Base-by-base conservation (phyloP, 1,140 invertebrate genomes). In the Lordiphosa mommai region DNA sequence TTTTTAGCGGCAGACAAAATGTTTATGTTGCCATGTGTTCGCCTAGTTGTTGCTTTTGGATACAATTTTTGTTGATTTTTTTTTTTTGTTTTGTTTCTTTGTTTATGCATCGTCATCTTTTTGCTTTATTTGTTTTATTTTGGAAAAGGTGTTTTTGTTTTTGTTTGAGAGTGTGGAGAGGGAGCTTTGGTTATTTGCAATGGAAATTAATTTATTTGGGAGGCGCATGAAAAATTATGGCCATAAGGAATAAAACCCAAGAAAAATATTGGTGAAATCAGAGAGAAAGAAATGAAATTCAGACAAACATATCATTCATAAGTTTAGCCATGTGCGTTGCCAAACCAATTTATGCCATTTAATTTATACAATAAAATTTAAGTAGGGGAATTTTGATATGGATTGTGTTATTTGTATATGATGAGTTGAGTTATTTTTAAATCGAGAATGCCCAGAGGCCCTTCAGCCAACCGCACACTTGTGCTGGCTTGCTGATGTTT, bases 161-260 rank as follows among this genome's bases (percentile, higher is more conserved):
- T 63, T 60, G 82, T 82, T 66, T 80, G 61, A 71, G 63, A 47
- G 32, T 53, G 66, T 82, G 76, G 53, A 38, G 23, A 46, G 46
- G 36, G 61, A 57, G 23, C 4, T 27, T 27, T 7, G 23, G 8
- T 37, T 66, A 82, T 82, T 82, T 82, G 77, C 61, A 82, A 67
- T 82, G 71, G 66, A 80, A 82, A 84, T 70, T 80, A 76, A 84
- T 76, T 82, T 57, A 82, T 82, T 82, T 68, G 55, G 40, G 36
- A 0, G 23, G 12, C 6, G 12, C 5, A 29, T 43, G 40, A 43
- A 43, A 43, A 43, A 43, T 43, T 43, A 43, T 43, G 27, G 17
- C 40, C 20, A 27, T 27, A 6, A 7, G 23, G 23, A 5, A 7
- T 7, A 27, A 27, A 27, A 27, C 1, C 16, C 1, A 17, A 17